Percentiles rank a stretch among this genome's conserved stretches.
phyloP scores from a whole-genome alignment of 2,797 vertebrate genomes.

The Hemitrygon akajei region DNA sequence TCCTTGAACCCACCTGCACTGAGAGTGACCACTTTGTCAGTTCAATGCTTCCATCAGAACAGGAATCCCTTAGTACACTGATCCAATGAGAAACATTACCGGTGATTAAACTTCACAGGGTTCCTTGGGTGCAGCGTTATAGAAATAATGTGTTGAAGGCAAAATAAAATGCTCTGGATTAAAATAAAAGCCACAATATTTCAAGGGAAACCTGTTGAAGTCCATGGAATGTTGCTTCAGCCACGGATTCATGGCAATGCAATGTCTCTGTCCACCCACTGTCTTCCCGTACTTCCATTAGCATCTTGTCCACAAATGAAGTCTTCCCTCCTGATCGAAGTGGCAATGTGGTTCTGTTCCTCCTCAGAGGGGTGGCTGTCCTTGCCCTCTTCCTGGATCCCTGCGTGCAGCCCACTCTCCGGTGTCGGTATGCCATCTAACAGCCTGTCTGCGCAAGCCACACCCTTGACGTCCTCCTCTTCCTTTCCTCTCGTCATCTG shows the following conservation, averaged over 20 bases:
- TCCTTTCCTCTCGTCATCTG: neutral
- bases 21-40: neutral
- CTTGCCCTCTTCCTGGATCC: conserved; percentile 20
- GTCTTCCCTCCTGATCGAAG: neutral
- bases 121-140: neutral
- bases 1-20: no score
- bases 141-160: neutral
- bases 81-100: neutral
- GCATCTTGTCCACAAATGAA: no score
- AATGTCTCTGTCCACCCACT: neutral
- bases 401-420: neutral
- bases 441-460: neutral
- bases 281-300: neutral
- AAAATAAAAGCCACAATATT: neutral
- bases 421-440: no score
- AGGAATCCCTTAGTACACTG: neutral
- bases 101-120: neutral
- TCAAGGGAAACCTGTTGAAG: neutral
- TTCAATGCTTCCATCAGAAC: neutral
- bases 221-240: neutral
- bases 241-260: neutral
- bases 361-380: conserved; percentile 5
- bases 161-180: neutral
- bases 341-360: neutral
- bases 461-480: neutral